Percentiles rank a stretch among this genome's conserved stretches.
Evolutionary conservation across 2,888 invertebrate species (phyloP).

Genomic region (Chymomyza procnemis): DNA sequence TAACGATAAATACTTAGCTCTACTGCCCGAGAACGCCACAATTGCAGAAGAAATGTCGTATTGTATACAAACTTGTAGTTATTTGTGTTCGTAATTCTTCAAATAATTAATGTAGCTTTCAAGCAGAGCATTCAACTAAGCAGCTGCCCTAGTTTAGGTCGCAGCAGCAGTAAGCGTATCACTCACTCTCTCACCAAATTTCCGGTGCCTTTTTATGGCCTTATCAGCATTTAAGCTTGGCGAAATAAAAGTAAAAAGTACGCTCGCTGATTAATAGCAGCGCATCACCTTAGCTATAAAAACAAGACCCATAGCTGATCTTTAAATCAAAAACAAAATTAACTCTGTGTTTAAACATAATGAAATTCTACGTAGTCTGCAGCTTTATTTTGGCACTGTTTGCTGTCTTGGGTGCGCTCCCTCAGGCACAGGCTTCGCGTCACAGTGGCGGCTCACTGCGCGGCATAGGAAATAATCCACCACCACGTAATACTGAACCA

Average conservation of each 20-base stretch:
- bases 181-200: not conserved
- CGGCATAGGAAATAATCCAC: constrained; percentile 15
- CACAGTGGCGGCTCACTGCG: constrained; percentile 38
- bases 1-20: too few relatives aligned
- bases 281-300: not conserved
- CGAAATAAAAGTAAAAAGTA: not conserved
- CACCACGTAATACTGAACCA: constrained; percentile 1
- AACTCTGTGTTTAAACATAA: constrained; percentile 18
- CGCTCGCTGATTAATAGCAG: not conserved
- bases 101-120: too few relatives aligned
- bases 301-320: not conserved
- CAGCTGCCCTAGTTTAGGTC: too few relatives aligned
- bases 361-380: constrained; percentile 45
- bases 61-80: too few relatives aligned
- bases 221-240: not conserved
- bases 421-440: constrained; percentile 36
- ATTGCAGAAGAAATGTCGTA: too few relatives aligned
- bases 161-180: not conserved
- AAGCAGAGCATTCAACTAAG: too few relatives aligned
- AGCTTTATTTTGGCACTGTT: constrained; percentile 36
- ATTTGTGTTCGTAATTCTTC: too few relatives aligned
- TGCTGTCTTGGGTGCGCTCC: constrained; percentile 18
- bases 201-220: not conserved
- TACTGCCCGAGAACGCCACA: too few relatives aligned
- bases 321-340: not conserved